Evolutionary conservation across 2,797 vertebrate genomes (phyloP).

Genomic region (Melanotaenia parkinsoni): DNA sequence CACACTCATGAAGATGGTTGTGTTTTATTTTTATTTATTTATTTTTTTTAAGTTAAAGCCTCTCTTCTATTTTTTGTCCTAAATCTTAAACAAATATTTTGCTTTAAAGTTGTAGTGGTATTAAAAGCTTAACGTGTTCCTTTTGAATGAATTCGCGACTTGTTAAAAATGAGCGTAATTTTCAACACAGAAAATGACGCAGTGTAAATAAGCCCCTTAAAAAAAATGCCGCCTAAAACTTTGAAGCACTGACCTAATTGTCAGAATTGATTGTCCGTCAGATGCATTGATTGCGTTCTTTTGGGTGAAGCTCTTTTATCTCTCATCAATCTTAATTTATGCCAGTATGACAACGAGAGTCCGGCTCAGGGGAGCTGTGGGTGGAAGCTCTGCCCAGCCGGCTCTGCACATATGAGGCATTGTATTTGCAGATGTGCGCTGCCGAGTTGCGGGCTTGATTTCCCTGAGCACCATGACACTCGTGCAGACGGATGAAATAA

Average conservation of each 20-base stretch:
- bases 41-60: background rate
- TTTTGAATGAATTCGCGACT: background rate
- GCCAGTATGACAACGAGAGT: constrained; percentile 93
- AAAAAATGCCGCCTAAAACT: background rate
- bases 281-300: constrained; percentile 87
- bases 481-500: constrained; percentile 87
- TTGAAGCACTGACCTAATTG: constrained; percentile 68
- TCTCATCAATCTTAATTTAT: constrained; percentile 99
- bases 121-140: background rate
- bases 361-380: constrained; percentile 87
- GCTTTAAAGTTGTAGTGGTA: background rate
- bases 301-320: constrained; percentile 90
- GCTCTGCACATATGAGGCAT: constrained; percentile 82
- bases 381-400: constrained; percentile 84
- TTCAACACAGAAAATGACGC: background rate
- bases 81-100: background rate
- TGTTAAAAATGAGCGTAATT: background rate
- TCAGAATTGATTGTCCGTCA: constrained; percentile 88
- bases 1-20: background rate
- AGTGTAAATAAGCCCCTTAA: too few relatives aligned
- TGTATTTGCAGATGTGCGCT: constrained; percentile 70
- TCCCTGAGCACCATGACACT: constrained; percentile 86
- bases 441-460: constrained; percentile 85
- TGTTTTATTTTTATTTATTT: background rate
- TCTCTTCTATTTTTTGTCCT: background rate